Evolutionary conservation across 2,888 invertebrate genomes (phyloP).

Genomic region (Subacronicta megacephala): DNA sequence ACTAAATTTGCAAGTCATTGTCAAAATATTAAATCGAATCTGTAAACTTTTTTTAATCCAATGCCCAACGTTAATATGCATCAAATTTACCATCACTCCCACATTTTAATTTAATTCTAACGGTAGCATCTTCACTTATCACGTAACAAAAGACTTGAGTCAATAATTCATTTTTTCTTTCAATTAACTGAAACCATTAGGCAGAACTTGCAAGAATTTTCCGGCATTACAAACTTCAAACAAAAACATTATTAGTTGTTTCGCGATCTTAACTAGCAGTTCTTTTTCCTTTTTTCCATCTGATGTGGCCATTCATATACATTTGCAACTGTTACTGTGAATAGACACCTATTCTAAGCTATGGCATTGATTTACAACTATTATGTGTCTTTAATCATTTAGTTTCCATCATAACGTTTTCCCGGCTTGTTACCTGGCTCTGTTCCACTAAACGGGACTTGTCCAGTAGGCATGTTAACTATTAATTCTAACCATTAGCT

Average conservation of each 20-base stretch:
- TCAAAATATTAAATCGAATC: slow-evolving; percentile 16
- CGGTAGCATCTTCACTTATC: slow-evolving; percentile 1
- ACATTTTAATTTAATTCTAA: slow-evolving; percentile 16
- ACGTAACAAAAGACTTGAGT: slow-evolving; percentile 18
- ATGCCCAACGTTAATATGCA: slow-evolving; percentile 1
- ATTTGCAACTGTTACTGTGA: slow-evolving; percentile 29
- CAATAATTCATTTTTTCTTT: slow-evolving; percentile 39
- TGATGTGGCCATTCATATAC: slow-evolving; percentile 33
- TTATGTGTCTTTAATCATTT: slow-evolving; percentile 17
- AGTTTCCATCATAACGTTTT: slow-evolving; percentile 9
- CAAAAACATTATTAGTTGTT: slow-evolving; percentile 34
- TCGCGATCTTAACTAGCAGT: slow-evolving; percentile 31
- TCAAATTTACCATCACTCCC: too few relatives aligned
- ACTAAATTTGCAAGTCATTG: slow-evolving; percentile 11
- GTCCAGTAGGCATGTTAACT: slow-evolving; percentile 2
- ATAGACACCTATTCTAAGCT: slow-evolving; percentile 9
- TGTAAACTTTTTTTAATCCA: not conserved
- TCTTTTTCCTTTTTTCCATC: slow-evolving; percentile 31
- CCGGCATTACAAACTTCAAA: slow-evolving; percentile 28
- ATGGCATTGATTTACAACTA: slow-evolving; percentile 16
- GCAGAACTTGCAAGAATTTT: slow-evolving; percentile 32
- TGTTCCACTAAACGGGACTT: slow-evolving; percentile 5
- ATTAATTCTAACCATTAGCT: not conserved
- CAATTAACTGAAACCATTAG: slow-evolving; percentile 39
- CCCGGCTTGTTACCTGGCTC: slow-evolving; percentile 1